phyloP scores from a whole-genome alignment of 2,797 vertebrate genomes.

The Malacoctenus gilli region DNA sequence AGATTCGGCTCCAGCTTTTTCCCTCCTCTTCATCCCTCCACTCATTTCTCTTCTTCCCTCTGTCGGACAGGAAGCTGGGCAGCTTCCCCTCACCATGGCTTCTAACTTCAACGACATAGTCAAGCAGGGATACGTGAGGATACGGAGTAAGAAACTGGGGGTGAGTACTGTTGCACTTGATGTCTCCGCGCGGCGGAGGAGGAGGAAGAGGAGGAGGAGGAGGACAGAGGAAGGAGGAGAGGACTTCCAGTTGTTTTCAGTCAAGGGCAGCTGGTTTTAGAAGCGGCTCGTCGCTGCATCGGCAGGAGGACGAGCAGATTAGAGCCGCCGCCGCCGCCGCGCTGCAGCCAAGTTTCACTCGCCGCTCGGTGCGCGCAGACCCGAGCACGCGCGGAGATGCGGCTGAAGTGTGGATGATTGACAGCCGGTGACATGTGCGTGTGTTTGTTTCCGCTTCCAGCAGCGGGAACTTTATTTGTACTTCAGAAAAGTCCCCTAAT shows the following conservation, averaged over 20 bases:
- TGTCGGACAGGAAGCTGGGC: slow-evolving; percentile 48
- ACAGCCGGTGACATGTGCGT: slow-evolving; percentile 44
- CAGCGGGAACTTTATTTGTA: too few species aligned
- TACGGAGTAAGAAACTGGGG: slow-evolving; percentile 98
- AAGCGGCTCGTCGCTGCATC: slow-evolving; percentile 59
- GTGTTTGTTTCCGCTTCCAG: too few species aligned
- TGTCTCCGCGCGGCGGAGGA: slow-evolving; percentile 24
- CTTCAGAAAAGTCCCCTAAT: too few species aligned
- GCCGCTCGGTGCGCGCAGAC: slow-evolving; percentile 24
- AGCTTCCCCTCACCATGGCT: slow-evolving; percentile 86
- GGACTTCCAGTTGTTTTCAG: slow-evolving; percentile 62
- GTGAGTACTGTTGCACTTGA: slow-evolving; percentile 87
- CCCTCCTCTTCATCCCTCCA: background rate
- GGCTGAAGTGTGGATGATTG: slow-evolving; percentile 35
- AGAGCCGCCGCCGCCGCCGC: slow-evolving; percentile 39
- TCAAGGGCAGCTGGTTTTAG: slow-evolving; percentile 59
- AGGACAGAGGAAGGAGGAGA: slow-evolving; percentile 5
- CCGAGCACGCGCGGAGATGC: slow-evolving; percentile 6
- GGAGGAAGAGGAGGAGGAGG: slow-evolving; percentile 1
- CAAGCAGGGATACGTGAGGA: slow-evolving; percentile 98
- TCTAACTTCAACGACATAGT: slow-evolving; percentile 99
- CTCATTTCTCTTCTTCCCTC: background rate
- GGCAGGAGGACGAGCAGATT: slow-evolving; percentile 45
- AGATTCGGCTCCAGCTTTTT: too few species aligned
- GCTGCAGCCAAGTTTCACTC: slow-evolving; percentile 51